Percentiles rank a stretch among this genome's conserved stretches.
These are phyloP conservation scores for Baccha elongata DNA, from an alignment of 2,888 invertebrate species.

Conservation along the genomic window DNA sequence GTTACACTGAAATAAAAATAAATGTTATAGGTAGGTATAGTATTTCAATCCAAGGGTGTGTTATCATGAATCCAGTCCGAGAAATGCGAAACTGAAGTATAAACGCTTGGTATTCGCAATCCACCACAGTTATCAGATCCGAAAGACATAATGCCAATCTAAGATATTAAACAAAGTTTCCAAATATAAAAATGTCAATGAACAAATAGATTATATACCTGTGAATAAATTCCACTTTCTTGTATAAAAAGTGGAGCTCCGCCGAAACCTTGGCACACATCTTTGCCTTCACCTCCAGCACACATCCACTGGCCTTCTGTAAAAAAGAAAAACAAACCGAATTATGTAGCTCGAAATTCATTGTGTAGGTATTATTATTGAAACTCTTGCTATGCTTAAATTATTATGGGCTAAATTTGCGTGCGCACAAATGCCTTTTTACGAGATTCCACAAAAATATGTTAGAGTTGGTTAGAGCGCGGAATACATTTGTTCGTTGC, in stretches of 20 bases:
- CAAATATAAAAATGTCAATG: background rate
- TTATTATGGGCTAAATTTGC: too few species aligned
- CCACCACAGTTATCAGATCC: slow-evolving; percentile 91
- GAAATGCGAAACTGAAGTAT: slow-evolving; percentile 89
- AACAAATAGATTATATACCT: slow-evolving; percentile 83
- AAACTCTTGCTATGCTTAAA: too few species aligned
- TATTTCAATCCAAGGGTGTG: slow-evolving; percentile 82
- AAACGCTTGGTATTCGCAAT: slow-evolving; percentile 89
- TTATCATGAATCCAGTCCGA: slow-evolving; percentile 90
- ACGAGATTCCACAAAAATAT: too few species aligned
- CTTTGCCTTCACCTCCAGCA: slow-evolving; percentile 89
- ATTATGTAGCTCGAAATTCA: too few species aligned
- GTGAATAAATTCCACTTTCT: slow-evolving; percentile 85
- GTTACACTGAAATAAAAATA: background rate
- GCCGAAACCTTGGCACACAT: slow-evolving; percentile 91
- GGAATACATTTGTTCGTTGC: too few species aligned
- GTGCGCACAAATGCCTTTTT: too few species aligned
- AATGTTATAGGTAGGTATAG: too few species aligned
- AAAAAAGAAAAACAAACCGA: slow-evolving; percentile 31
- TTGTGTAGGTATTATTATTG: too few species aligned
- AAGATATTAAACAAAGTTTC: slow-evolving; percentile 76
- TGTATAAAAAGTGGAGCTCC: slow-evolving; percentile 88
- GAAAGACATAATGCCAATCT: slow-evolving; percentile 91
- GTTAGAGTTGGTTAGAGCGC: too few species aligned
- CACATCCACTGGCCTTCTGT: slow-evolving; percentile 86